phyloP scores from a whole-genome alignment of 2,113 vertebrate species.

The Cyprinodon brontotheroides region DNA sequence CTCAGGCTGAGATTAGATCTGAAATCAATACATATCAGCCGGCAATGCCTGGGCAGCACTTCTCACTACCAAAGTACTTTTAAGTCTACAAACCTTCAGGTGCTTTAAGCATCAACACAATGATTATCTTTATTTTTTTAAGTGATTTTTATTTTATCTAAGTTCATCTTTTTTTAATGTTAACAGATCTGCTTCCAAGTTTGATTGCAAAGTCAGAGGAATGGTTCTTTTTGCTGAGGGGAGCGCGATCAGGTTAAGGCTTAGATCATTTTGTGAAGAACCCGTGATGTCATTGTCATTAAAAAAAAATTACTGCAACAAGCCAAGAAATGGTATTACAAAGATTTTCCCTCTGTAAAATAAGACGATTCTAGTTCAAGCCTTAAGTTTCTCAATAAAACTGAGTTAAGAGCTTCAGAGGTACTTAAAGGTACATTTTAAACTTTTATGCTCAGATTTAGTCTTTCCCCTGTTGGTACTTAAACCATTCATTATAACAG shows the following conservation, averaged over 20 bases:
- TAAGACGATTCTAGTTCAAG: slow-evolving; percentile 5
- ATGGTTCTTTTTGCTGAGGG: slow-evolving; percentile 1
- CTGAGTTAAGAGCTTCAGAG: background rate
- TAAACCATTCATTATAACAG: too few relatives aligned
- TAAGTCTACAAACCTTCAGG: slow-evolving; percentile 30
- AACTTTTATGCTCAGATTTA: background rate
- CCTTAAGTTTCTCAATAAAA: background rate
- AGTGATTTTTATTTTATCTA: slow-evolving; percentile 15
- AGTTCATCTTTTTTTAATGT: background rate
- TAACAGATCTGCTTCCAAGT: background rate
- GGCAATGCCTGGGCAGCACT: slow-evolving; percentile 21
- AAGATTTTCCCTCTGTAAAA: slow-evolving; percentile 3
- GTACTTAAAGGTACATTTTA: background rate
- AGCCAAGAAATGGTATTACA: slow-evolving; percentile 1
- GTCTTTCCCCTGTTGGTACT: background rate
- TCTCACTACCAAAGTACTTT: slow-evolving; percentile 42
- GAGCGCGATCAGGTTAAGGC: background rate
- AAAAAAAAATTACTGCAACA: background rate
- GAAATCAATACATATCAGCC: slow-evolving; percentile 57
- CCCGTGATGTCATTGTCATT: background rate
- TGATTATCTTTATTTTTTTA: slow-evolving; percentile 5
- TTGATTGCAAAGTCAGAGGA: slow-evolving; percentile 7
- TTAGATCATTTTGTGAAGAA: background rate
- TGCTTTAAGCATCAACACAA: slow-evolving; percentile 21
- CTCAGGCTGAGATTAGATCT: slow-evolving; percentile 53